Evolutionary conservation across 2,888 invertebrate genomes (phyloP).

Genomic region (Prostheceraeus crozeri): DNA sequence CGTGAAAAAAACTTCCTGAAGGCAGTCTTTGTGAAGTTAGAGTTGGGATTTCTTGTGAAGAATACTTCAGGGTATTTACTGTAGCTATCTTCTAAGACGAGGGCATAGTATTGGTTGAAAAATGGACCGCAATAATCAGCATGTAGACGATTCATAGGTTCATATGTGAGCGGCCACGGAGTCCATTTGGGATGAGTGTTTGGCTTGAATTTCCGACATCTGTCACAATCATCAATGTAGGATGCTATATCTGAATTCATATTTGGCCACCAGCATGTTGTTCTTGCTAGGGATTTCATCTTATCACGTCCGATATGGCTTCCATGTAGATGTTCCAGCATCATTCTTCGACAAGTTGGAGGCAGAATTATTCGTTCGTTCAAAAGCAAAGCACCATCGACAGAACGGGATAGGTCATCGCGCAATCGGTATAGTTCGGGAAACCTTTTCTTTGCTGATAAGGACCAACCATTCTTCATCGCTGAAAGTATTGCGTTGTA

Average conservation of each 20-base stretch:
- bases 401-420: too few species aligned
- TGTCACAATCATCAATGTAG: not conserved
- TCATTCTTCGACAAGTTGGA: too few species aligned
- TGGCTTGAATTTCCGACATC: conserved; percentile 17
- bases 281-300: conserved; percentile 16
- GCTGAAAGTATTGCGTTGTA: conserved; percentile 18
- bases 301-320: not conserved
- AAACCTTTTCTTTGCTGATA: conserved; percentile 20
- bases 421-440: too few species aligned
- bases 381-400: too few species aligned
- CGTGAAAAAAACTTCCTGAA: conserved; percentile 18
- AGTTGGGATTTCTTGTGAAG: not conserved
- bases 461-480: conserved; percentile 17
- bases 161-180: conserved; percentile 12
- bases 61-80: conserved; percentile 13
- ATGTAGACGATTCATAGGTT: conserved; percentile 7
- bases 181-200: conserved; percentile 17
- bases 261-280: conserved; percentile 6
- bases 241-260: conserved; percentile 5
- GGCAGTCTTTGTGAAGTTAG: conserved; percentile 9
- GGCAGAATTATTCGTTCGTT: too few species aligned
- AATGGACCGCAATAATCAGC: conserved; percentile 1
- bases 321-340: conserved; percentile 1
- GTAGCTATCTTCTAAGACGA: conserved; percentile 4
- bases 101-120: not conserved